Conservation (phyloP, 2,888 invertebrate species). For the Drosophila multiciliata region DNA sequence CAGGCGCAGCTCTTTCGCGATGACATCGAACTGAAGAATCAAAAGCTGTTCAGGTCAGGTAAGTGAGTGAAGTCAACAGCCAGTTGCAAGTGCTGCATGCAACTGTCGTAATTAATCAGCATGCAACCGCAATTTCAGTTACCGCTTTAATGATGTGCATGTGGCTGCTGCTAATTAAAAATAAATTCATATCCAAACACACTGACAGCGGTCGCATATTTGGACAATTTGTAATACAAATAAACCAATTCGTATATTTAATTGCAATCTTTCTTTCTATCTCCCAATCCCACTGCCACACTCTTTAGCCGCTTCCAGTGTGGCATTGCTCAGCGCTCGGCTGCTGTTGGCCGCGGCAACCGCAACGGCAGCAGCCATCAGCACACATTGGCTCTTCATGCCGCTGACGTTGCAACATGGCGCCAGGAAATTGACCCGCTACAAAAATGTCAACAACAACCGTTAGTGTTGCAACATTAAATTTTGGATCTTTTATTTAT, state of each 20-base stretch:
- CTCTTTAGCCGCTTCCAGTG: constrained; percentile 42
- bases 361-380: constrained; percentile 61
- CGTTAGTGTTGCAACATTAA: constrained; percentile 19
- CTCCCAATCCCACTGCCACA: constrained; percentile 3
- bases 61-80: constrained; percentile 31
- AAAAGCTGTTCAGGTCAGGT: constrained; percentile 83
- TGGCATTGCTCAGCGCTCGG: constrained; percentile 44
- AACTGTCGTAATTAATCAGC: constrained; percentile 53
- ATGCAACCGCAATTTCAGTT: constrained; percentile 66
- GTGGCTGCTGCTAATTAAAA: constrained; percentile 73
- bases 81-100: not conserved
- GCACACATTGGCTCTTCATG: constrained; percentile 52
- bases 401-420: constrained; percentile 76
- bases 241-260: constrained; percentile 43
- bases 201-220: constrained; percentile 64
- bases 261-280: constrained; percentile 24
- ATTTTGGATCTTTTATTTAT: constrained; percentile 21
- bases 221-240: constrained; percentile 68
- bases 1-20: constrained; percentile 76
- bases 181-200: constrained; percentile 58
- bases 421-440: constrained; percentile 69
- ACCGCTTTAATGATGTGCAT: constrained; percentile 37
- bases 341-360: constrained; percentile 59
- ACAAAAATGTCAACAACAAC: constrained; percentile 50
- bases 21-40: constrained; percentile 82